A percentile compares a stretch with the other conserved stretches of the same genome.
Evolutionary conservation across 2,888 invertebrate species (phyloP).

Genomic region (Pachydiplax longipennis): DNA sequence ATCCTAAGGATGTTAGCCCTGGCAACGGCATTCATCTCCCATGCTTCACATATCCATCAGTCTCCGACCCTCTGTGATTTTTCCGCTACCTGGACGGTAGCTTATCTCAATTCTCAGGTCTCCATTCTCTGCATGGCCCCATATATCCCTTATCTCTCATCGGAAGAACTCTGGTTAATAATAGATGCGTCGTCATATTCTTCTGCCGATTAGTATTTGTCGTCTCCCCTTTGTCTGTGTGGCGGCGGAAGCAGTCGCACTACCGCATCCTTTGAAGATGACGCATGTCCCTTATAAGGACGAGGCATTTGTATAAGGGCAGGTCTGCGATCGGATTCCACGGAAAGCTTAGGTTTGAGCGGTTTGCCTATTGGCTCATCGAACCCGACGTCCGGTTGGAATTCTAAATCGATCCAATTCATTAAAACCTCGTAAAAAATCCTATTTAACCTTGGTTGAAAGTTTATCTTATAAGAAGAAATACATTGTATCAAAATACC

Average conservation of each 20-base stretch:
- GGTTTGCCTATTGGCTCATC: too few species aligned
- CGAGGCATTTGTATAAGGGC: background rate
- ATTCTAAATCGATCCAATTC: too few species aligned
- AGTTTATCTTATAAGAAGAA: too few species aligned
- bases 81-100: background rate
- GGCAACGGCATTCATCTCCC: background rate
- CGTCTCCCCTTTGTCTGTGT: background rate
- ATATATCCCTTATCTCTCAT: background rate
- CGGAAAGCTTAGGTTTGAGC: too few species aligned
- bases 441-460: too few species aligned
- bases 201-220: background rate
- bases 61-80: background rate
- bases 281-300: background rate
- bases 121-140: background rate
- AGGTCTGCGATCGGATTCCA: too few species aligned
- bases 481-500: too few species aligned
- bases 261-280: background rate
- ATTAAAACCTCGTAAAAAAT: too few species aligned
- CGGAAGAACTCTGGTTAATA: background rate
- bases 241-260: background rate
- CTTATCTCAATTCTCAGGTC: background rate
- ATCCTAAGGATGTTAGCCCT: background rate
- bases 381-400: too few species aligned
- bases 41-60: background rate
- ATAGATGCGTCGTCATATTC: background rate